phyloP scores from a whole-genome alignment of 2,113 vertebrate genomes.

The Leucoraja erinaceus region DNA sequence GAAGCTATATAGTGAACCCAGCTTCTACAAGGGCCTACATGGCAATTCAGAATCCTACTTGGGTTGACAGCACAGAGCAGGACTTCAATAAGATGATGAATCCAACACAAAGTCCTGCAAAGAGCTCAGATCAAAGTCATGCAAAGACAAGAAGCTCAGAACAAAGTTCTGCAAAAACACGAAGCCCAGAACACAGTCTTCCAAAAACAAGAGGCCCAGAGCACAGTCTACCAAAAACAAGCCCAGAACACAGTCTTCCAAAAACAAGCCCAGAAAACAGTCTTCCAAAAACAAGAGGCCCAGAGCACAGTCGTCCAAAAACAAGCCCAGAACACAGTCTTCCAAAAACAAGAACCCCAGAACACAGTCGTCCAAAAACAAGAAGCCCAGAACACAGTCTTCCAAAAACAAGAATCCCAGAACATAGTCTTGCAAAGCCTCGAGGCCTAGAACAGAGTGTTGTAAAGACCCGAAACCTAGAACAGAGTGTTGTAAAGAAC shows the following conservation, averaged over 20 bases:
- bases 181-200: background rate
- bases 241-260: background rate
- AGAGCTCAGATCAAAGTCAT: background rate
- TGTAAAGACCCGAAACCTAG: background rate
- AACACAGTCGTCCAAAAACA: background rate
- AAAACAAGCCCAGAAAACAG: background rate
- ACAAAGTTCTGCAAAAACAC: background rate
- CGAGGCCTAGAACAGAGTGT: background rate
- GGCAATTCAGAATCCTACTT: background rate
- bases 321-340: background rate
- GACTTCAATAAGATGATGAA: background rate
- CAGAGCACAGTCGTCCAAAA: background rate
- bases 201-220: background rate
- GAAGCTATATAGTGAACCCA: background rate
- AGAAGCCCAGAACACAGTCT: background rate
- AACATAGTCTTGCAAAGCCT: background rate
- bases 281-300: background rate
- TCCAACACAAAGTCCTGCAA: background rate
- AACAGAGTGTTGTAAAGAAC: background rate
- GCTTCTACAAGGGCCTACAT: background rate
- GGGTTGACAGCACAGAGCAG: background rate
- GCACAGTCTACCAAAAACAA: background rate
- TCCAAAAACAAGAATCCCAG: background rate
- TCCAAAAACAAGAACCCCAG: background rate
- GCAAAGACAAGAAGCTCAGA: background rate